These are phyloP conservation scores for Girardia tigrina DNA, from an alignment of 2,888 invertebrate species.

Conservation along the genomic window DNA sequence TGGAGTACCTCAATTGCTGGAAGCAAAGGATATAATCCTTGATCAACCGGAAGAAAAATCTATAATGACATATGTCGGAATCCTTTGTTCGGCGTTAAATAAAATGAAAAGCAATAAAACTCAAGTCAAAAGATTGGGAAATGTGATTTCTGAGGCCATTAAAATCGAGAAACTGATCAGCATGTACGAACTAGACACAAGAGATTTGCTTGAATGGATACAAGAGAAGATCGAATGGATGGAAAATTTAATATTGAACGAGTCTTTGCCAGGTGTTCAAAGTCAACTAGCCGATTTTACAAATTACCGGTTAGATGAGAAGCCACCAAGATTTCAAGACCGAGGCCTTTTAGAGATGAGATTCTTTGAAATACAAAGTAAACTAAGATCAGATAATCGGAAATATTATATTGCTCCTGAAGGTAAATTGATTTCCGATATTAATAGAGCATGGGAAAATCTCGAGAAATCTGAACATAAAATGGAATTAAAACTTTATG, in stretches of 20 bases:
- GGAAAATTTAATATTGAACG: conserved; percentile 78
- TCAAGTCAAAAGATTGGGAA: conserved; percentile 83
- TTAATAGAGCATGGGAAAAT: conserved; percentile 95
- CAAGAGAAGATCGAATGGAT: conserved; percentile 74
- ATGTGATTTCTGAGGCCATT: conserved; percentile 65
- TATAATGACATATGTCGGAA: conserved; percentile 97
- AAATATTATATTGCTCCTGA: conserved; percentile 85
- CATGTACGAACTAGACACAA: conserved; percentile 82
- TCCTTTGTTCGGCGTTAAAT: conserved; percentile 98
- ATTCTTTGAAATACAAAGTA: conserved; percentile 74
- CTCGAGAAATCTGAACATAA: conserved; percentile 96
- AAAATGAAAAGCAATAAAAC: conserved; percentile 95
- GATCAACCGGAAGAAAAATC: conserved; percentile 99
- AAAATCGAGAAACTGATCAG: conserved; percentile 77
- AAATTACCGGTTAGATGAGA: conserved; percentile 75
- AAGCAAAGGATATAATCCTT: conserved; percentile 69
- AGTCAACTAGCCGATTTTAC: conserved; percentile 79
- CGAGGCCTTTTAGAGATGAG: conserved; percentile 36
- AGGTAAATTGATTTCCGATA: conserved; percentile 94
- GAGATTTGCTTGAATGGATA: conserved; percentile 78
- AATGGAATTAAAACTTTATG: conserved; percentile 81
- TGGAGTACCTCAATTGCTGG: conserved; percentile 37
- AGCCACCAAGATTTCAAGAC: conserved; percentile 68
- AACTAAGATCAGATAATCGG: conserved; percentile 97
- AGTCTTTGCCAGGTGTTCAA: conserved; percentile 78